Evolutionary conservation across 2,888 invertebrate species (phyloP).

Genomic region (Dugesia japonica): DNA sequence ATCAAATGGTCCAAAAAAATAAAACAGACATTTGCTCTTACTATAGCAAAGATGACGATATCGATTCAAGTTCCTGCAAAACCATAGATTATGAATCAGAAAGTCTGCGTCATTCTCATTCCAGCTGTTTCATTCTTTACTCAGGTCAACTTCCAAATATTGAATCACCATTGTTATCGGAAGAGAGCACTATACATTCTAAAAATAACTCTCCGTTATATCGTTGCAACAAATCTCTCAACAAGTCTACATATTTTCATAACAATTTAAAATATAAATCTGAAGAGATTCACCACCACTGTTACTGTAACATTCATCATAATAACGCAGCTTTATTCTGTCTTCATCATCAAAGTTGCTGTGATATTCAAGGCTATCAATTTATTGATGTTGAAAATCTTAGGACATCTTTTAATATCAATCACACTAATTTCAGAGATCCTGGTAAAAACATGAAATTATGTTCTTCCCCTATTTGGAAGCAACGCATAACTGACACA

Average conservation of each 20-base stretch:
- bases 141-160: constrained; percentile 13
- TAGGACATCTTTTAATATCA: neutral
- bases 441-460: neutral
- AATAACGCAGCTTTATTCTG: neutral
- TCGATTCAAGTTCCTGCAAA: neutral
- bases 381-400: constrained; percentile 6
- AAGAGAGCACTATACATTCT: neutral
- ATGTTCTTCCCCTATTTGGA: neutral
- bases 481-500: neutral
- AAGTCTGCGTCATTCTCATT: neutral
- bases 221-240: neutral
- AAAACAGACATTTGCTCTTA: neutral
- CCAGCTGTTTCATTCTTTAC: neutral
- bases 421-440: neutral
- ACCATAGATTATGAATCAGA: neutral
- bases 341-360: neutral
- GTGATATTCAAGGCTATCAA: neutral
- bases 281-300: neutral
- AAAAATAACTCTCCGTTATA: neutral
- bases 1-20: neutral
- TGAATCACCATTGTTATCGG: neutral
- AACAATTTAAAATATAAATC: neutral
- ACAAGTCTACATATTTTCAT: neutral
- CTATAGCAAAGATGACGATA: neutral
- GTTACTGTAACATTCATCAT: neutral